phyloP scores from a whole-genome alignment of 2,888 invertebrate species.

The Notodonta dromedarius region DNA sequence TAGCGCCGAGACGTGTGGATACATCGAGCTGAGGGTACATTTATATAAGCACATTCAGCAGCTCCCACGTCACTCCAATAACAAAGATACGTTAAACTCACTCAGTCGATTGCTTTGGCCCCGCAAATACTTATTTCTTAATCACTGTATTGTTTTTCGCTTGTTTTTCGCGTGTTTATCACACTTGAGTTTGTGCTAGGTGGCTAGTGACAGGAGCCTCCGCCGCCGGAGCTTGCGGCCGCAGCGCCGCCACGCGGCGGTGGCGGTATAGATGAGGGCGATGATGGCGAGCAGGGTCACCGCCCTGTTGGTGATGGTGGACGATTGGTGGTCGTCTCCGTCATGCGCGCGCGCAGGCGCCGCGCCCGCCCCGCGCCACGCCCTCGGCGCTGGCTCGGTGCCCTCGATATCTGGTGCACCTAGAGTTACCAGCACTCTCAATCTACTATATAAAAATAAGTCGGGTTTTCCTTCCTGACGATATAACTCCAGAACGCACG shows the following conservation, averaged over 20 bases:
- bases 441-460: too few species aligned
- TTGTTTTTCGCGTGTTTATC: constrained; percentile 18
- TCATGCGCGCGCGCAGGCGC: constrained; percentile 52
- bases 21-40: too few species aligned
- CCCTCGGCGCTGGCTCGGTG: constrained; percentile 79
- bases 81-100: background rate
- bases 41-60: too few species aligned
- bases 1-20: too few species aligned
- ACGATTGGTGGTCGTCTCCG: constrained; percentile 25
- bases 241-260: constrained; percentile 63
- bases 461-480: too few species aligned
- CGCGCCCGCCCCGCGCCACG: constrained; percentile 82
- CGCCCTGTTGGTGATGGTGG: constrained; percentile 49
- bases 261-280: constrained; percentile 53
- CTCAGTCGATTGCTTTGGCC: constrained; percentile 13
- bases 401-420: constrained; percentile 78
- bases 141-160: constrained; percentile 17
- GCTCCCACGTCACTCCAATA: background rate
- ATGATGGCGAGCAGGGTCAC: constrained; percentile 52
- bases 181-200: constrained; percentile 53
- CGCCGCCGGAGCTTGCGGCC: constrained; percentile 66
- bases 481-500: too few species aligned
- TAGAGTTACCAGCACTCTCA: constrained; percentile 9
- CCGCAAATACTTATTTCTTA: constrained; percentile 17
- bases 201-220: constrained; percentile 66